These are phyloP conservation scores for Characodon lateralis DNA, from an alignment of 2,797 vertebrate genomes.

Conservation along the genomic window DNA sequence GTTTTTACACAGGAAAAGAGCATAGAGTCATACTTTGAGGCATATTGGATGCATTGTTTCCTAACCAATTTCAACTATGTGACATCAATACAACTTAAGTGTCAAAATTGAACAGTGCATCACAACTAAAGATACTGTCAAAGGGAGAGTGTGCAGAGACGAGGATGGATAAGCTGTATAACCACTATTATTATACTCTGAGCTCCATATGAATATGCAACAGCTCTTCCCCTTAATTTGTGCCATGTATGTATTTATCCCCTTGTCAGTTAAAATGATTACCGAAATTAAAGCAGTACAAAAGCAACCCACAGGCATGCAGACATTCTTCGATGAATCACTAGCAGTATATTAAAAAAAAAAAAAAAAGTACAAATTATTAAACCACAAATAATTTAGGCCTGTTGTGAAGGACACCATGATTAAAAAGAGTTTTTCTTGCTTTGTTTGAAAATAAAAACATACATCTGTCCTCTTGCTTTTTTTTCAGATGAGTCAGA, in stretches of 20 bases:
- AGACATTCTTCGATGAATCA: not conserved
- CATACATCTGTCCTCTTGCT: not conserved
- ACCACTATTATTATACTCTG: not conserved
- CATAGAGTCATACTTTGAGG: too few species aligned
- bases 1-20: too few species aligned
- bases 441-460: not conserved
- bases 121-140: too few species aligned
- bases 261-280: not conserved
- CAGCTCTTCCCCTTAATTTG: too few species aligned
- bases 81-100: too few species aligned
- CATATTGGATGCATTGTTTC: too few species aligned
- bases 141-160: too few species aligned
- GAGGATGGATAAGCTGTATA: too few species aligned
- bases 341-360: not conserved
- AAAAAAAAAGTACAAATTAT: not conserved
- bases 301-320: not conserved
- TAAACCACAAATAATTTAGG: not conserved
- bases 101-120: too few species aligned
- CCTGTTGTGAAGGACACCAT: not conserved
- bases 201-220: not conserved
- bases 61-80: too few species aligned
- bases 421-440: not conserved
- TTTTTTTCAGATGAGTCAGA: too few species aligned
- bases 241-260: not conserved
- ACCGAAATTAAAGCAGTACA: not conserved